phyloP scores from a whole-genome alignment of 1,140 invertebrate species.

The Sarcophaga bullata region DNA sequence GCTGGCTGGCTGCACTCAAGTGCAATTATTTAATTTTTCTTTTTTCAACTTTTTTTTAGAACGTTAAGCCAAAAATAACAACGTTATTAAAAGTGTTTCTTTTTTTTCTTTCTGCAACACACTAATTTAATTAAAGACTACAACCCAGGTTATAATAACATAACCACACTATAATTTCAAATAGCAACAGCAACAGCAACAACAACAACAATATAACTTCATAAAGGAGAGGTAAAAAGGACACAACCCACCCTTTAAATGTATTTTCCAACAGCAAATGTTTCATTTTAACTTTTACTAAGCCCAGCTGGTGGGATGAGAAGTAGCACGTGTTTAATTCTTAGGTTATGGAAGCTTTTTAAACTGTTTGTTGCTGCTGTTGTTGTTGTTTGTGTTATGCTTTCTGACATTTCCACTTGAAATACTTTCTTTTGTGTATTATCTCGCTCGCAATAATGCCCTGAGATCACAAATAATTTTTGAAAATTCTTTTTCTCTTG shows the following conservation, averaged over 20 bases:
- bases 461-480: slow-evolving; percentile 10
- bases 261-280: neutral
- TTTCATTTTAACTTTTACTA: neutral
- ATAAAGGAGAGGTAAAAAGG: neutral
- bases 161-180: neutral
- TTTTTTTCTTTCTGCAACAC: neutral
- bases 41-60: slow-evolving; percentile 16
- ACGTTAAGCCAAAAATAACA: slow-evolving; percentile 37
- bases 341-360: slow-evolving; percentile 8
- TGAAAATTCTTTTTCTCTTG: neutral
- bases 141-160: slow-evolving; percentile 29
- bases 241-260: neutral
- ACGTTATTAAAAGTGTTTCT: slow-evolving; percentile 14
- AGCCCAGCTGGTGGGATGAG: neutral
- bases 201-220: neutral
- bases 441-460: neutral
- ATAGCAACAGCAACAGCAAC: neutral
- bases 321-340: slow-evolving; percentile 10
- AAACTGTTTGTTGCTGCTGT: neutral
- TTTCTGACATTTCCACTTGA: neutral
- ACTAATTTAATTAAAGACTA: slow-evolving; percentile 38
- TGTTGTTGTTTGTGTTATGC: neutral
- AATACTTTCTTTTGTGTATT: neutral
- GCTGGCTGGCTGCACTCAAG: slow-evolving; percentile 26
- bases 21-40: slow-evolving; percentile 32